Evolutionary conservation across 2,888 invertebrate species (phyloP), one percentile per base, ranked within the genome.

Genomic region (Cyclophora albipunctata): DNA sequence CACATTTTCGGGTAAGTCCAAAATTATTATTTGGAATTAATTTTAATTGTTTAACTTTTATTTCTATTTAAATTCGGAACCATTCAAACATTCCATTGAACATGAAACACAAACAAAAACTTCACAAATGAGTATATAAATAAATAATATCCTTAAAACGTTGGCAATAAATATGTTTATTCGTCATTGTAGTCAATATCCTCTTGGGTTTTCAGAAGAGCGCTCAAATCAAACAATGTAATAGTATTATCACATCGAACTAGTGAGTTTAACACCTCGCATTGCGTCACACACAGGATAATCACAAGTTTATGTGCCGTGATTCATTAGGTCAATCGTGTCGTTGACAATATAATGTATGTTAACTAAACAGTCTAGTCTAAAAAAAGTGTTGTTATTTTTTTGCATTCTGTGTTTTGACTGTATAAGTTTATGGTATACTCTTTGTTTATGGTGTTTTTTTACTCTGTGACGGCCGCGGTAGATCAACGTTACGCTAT

Each of bases 321-420:
- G 84, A 86, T 80, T 86, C 86, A 86, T 83, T 86, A 76, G 84
- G 84, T 84, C 84, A 83, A 83, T 75, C 67, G 67, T 75, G 78
- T 78, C 81, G 80, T 82, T 83, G 82, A 82, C 84, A 83, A 85
- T 78, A 70, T 78, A 73, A 81, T 77, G 71, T 79, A 69, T 81
- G 80, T 69, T 76, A 82, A 75, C 71, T 73, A 76, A 78, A 82
- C 67, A 71, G 60, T 58, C 60, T 60, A 72, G 66, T 60, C 54
- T 69, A 72, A 72, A 70, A 67, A 63, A 57, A 54, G 41, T 57
- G 54, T 57, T 55, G 63, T 61, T 60, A 68, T 66, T 61, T 62
- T 52, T 69, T 71, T 59, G 54, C 52, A 54, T 50, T 60, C 73
- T 71, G 69, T 47, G 35, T 52, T 60, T 50, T 53, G 57, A 55